Conservation (phyloP, 1,140 invertebrate genomes). For the Panulirus ornatus region DNA sequence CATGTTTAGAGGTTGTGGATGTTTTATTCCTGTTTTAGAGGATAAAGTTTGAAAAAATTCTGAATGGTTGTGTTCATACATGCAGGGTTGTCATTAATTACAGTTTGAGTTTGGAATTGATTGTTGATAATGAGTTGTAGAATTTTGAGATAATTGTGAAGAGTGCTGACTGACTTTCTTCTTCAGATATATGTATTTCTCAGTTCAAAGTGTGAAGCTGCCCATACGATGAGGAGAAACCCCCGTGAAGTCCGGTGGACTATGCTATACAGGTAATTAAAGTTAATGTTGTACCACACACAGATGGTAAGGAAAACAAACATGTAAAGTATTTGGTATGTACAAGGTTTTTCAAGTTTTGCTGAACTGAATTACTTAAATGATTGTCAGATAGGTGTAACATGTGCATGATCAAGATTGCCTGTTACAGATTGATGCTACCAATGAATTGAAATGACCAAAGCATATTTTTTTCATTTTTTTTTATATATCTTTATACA, state of each 20-base stretch:
- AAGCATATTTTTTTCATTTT: not conserved
- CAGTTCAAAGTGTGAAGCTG: conserved; percentile 83
- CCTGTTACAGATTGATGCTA: not conserved
- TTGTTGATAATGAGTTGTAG: too few species aligned
- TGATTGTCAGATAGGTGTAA: not conserved
- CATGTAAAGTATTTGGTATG: not conserved
- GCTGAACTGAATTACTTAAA: not conserved
- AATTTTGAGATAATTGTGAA: too few species aligned
- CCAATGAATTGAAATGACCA: not conserved
- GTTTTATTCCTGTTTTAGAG: too few species aligned
- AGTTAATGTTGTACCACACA: not conserved
- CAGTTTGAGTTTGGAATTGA: too few species aligned
- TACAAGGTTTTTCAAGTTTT: not conserved
- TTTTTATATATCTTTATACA: too few species aligned
- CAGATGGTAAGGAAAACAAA: not conserved
- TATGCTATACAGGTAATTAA: conserved; percentile 92
- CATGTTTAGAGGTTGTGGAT: too few species aligned
- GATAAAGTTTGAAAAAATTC: too few species aligned
- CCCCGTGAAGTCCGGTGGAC: conserved; percentile 99
- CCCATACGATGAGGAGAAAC: conserved; percentile 97
- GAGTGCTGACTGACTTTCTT: too few species aligned
- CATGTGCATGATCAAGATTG: not conserved
- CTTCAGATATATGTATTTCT: conserved; percentile 56
- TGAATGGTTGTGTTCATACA: too few species aligned
- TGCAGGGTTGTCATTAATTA: too few species aligned